Percentiles rank a stretch among this genome's conserved stretches.
These are phyloP conservation scores for Phenacoccus solenopsis DNA, from an alignment of 1,140 invertebrate species.

Conservation along the genomic window DNA sequence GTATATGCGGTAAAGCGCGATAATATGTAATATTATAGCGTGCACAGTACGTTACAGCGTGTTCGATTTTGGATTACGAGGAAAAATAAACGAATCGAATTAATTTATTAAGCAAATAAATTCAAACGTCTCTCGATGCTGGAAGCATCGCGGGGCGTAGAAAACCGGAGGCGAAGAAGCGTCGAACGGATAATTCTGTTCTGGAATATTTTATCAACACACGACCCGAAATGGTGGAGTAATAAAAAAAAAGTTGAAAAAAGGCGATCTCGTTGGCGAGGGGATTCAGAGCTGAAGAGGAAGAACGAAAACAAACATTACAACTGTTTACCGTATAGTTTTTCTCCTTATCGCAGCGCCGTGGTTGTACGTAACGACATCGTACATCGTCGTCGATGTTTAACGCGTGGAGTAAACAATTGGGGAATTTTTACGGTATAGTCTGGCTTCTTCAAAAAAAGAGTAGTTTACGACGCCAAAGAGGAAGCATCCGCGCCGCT, in stretches of 20 bases:
- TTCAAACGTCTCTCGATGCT: background rate
- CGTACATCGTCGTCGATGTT: too few relatives aligned
- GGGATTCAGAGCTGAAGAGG: too few relatives aligned
- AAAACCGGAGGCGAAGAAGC: too few relatives aligned
- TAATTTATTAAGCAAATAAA: background rate
- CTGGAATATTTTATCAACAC: slow-evolving; percentile 2
- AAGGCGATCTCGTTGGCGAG: too few relatives aligned
- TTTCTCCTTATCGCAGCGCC: background rate
- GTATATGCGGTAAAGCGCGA: too few relatives aligned
- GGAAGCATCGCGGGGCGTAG: background rate
- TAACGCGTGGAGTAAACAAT: background rate
- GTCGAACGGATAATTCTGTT: background rate
- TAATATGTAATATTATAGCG: too few relatives aligned
- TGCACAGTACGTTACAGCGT: too few relatives aligned
- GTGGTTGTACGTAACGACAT: too few relatives aligned
- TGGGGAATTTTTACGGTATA: background rate
- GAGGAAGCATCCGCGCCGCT: background rate
- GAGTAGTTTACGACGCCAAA: background rate
- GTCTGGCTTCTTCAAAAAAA: background rate
- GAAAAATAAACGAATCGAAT: background rate
- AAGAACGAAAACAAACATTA: background rate
- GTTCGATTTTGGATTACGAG: too few relatives aligned
- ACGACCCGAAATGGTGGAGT: background rate
- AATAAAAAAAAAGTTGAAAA: background rate
- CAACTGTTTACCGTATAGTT: background rate